These are phyloP conservation scores for Oithona nana DNA, from an alignment of 2,888 invertebrate genomes.

Conservation along the genomic window DNA sequence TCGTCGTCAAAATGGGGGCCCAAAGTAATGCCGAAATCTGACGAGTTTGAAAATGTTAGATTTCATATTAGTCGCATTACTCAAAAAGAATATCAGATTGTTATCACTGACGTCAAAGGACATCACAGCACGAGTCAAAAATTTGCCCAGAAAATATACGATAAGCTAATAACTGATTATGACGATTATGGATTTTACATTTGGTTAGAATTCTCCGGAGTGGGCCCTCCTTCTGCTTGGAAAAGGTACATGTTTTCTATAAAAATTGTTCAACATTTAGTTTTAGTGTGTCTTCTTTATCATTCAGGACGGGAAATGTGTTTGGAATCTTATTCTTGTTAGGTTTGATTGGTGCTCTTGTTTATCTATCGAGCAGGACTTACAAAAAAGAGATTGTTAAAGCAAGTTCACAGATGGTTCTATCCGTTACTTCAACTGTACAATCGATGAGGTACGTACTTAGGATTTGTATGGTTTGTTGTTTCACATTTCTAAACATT, in stretches of 20 bases:
- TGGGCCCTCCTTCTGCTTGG: background rate
- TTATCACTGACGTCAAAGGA: background rate
- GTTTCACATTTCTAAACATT: too few relatives aligned
- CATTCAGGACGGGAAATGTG: background rate
- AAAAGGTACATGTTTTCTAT: too few relatives aligned
- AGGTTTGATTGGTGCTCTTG: background rate
- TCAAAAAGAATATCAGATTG: background rate
- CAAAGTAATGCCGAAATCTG: too few relatives aligned
- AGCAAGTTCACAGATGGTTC: too few relatives aligned
- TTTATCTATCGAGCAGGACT: background rate
- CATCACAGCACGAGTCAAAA: background rate
- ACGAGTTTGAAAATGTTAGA: too few relatives aligned
- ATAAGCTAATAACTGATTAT: background rate
- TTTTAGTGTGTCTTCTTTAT: too few relatives aligned
- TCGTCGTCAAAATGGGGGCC: too few relatives aligned
- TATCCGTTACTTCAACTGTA: too few relatives aligned
- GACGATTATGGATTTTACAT: background rate
- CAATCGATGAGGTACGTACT: too few relatives aligned
- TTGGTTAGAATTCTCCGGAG: background rate
- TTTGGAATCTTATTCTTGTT: background rate
- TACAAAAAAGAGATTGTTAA: background rate
- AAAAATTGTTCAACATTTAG: too few relatives aligned
- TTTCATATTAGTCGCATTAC: background rate
- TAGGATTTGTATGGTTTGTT: too few relatives aligned
- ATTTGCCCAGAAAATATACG: background rate